A percentile compares a stretch with the other conserved stretches of the same genome.
These are phyloP conservation scores for Drosophila mayaguana DNA, from an alignment of 2,888 invertebrate genomes.

Conservation along the genomic window DNA sequence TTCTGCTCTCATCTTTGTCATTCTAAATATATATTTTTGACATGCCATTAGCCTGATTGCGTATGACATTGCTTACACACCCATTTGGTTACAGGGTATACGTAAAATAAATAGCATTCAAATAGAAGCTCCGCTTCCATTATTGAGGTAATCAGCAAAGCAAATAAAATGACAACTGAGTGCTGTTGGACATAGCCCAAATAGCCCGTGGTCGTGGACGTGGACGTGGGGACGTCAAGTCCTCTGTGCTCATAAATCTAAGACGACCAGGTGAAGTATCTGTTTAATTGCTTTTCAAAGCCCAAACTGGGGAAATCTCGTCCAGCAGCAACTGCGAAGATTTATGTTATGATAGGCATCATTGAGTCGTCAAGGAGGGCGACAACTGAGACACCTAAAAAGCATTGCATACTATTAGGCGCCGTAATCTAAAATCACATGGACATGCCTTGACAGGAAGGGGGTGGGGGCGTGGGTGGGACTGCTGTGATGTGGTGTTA, in stretches of 20 bases:
- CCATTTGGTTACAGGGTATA: not conserved
- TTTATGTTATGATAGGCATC: constrained; percentile 77
- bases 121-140: constrained; percentile 60
- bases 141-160: constrained; percentile 56
- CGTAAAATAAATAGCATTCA: constrained; percentile 42
- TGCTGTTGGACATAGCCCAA: constrained; percentile 17
- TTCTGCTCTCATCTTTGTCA: not conserved
- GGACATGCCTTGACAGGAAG: constrained; percentile 18
- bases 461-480: not conserved
- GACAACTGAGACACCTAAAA: constrained; percentile 39
- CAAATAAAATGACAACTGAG: constrained; percentile 65
- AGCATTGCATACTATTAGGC: constrained; percentile 69
- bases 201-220: constrained; percentile 4
- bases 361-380: constrained; percentile 48
- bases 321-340: constrained; percentile 43
- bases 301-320: constrained; percentile 14
- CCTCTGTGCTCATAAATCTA: constrained; percentile 39
- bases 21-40: not conserved
- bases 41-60: not conserved
- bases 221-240: constrained; percentile 2
- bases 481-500: no score
- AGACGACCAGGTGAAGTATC: constrained; percentile 25
- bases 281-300: constrained; percentile 77
- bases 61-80: not conserved
- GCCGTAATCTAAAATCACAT: constrained; percentile 66